Evolutionary conservation across 1,140 invertebrate genomes (phyloP).

Genomic region (Dreissena polymorpha): DNA sequence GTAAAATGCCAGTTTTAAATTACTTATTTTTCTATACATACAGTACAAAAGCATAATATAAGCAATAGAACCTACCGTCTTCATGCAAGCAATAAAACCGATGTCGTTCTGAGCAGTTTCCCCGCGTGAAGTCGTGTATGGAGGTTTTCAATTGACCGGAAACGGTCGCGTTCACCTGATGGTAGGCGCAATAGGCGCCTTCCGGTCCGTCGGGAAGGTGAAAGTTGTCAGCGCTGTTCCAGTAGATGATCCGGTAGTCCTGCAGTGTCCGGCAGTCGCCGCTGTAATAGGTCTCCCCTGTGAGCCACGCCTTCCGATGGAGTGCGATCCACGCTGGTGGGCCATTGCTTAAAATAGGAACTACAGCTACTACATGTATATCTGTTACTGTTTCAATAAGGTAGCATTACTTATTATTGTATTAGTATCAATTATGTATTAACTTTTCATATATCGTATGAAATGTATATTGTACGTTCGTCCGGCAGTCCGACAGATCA

Average conservation of each 20-base stretch:
- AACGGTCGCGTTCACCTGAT: not conserved
- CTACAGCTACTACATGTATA: not conserved
- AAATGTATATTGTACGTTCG: too few relatives aligned
- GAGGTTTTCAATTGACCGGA: not conserved
- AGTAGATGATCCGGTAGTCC: constrained; percentile 28
- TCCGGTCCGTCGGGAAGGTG: not conserved
- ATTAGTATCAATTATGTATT: too few relatives aligned
- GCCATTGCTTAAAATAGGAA: constrained; percentile 22
- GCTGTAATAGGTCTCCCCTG: constrained; percentile 30
- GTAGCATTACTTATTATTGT: too few relatives aligned
- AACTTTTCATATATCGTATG: too few relatives aligned
- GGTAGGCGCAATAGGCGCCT: constrained; percentile 8
- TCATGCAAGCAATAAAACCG: constrained; percentile 26
- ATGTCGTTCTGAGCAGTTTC: constrained; percentile 4
- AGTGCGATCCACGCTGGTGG: constrained; percentile 25
- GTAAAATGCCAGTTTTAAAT: too few relatives aligned
- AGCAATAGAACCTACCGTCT: constrained; percentile 5
- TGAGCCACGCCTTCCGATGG: not conserved
- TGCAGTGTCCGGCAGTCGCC: not conserved
- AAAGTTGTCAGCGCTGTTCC: constrained; percentile 2
- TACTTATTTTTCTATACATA: too few relatives aligned
- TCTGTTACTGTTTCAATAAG: too few relatives aligned
- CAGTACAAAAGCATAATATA: too few relatives aligned
- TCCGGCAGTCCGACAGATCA: too few relatives aligned
- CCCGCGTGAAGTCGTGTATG: constrained; percentile 27